Conservation (phyloP, 37 sponge, comb jelly and placozoan species). For the Ephydatia muelleri region DNA sequence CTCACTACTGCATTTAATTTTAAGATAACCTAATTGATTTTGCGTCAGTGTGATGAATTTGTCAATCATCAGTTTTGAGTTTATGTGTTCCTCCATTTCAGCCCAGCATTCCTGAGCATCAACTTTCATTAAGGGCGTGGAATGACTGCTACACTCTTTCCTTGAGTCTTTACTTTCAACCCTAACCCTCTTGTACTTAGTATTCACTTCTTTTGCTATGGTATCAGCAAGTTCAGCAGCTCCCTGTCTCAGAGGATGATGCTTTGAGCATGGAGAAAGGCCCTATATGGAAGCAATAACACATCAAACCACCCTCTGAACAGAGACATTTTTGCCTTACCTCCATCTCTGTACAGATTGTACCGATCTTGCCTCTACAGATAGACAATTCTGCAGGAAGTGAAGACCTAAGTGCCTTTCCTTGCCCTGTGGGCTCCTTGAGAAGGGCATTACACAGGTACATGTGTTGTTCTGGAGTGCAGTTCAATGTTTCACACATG, state of each 20-base stretch:
- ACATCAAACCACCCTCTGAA: too few relatives aligned
- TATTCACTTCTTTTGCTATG: not conserved
- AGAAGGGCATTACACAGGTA: conserved; percentile 1
- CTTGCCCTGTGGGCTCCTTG: not conserved
- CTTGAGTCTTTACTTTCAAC: not conserved
- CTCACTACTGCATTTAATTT: not conserved
- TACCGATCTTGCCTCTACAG: not conserved
- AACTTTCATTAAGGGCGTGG: conserved; percentile 24
- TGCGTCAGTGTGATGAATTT: not conserved
- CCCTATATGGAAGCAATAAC: not conserved
- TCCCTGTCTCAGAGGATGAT: not conserved
- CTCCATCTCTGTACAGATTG: conserved; percentile 6
- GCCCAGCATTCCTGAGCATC: conserved; percentile 39
- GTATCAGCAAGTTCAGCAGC: conserved; percentile 8
- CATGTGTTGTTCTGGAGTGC: conserved; percentile 16
- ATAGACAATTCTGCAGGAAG: not conserved
- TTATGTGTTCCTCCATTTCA: conserved; percentile 13
- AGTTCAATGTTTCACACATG: not conserved
- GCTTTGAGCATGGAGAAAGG: conserved; percentile 5
- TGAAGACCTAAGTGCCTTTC: not conserved
- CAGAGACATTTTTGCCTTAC: not conserved
- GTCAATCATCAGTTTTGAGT: not conserved
- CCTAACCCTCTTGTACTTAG: conserved; percentile 27
- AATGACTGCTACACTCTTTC: conserved; percentile 5
- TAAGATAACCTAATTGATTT: not conserved